Base-by-base conservation (phyloP, 2,113 vertebrate genomes). In the Engraulis encrasicolus region DNA sequence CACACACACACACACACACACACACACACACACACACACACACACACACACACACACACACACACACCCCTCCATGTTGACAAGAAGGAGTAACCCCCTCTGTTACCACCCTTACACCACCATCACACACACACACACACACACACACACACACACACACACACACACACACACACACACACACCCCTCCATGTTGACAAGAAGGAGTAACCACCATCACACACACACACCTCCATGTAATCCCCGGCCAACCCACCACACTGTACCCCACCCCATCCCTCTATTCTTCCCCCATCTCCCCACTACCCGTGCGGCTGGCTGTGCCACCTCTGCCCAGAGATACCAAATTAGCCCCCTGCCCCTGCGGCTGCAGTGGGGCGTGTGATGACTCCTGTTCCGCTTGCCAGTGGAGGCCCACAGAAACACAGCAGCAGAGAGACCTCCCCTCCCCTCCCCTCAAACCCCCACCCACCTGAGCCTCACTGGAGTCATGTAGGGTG, bases 51-150 rank as follows among this genome's bases (percentile, higher is more conserved):
- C n/a, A n/a, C n/a, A n/a, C n/a, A n/a, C n/a, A n/a, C n/a, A n/a
- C n/a, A n/a, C n/a, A n/a, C n/a, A n/a, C n/a, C n/a, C n/a, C n/a
- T n/a, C n/a, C n/a, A n/a, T n/a, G n/a, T n/a, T n/a, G n/a, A n/a
- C n/a, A n/a, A n/a, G n/a, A n/a, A n/a, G n/a, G n/a, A n/a, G n/a
- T 98, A 94, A 95, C 83, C 0, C 80, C 81, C 6, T 11, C 48
- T 31, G n/a, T 27, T 34, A 7, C 45, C 31, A 36, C 34, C 20
- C 23, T 52, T 17, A 27, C 37, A 58, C 15, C 88, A 52, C 87
- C n/a, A n/a, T n/a, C n/a, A n/a, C n/a, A n/a, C n/a, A n/a, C n/a
- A n/a, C n/a, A n/a, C n/a, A n/a, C n/a, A n/a, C n/a, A n/a, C n/a
- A n/a, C n/a, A n/a, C n/a, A n/a, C n/a, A n/a, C n/a, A n/a, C n/a